Base-by-base conservation (phyloP, 2,888 invertebrate species). In the Marasmarcha lunaedactyla region DNA sequence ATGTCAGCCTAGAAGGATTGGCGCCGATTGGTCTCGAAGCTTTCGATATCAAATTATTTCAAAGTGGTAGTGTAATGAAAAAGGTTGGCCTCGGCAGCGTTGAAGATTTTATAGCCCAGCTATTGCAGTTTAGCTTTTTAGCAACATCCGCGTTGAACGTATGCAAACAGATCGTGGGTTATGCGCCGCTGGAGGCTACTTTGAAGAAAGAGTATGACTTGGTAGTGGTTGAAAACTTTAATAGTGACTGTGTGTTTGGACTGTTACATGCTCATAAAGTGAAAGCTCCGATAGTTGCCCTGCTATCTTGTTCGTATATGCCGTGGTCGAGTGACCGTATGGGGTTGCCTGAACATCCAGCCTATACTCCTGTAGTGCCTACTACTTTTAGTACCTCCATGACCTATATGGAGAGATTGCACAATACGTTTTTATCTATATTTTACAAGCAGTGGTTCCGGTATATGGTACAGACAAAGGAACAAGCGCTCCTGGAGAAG, bases 221-320 rank as follows among this genome's bases (percentile, higher is more conserved):
- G 9, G 62, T 89, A 7, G 57, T 90, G 5, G 74, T 86, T 14
- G 89, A 89, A 57, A 78, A 85, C 45, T 90, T 90, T 47, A 87
- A 85, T 47, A 85, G 87, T 25, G 89, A 90, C 49, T 90, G 90
- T 42, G 85, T 88, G 63, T 59, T 89, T 36, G 89, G 87, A 0
- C 62, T 90, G 38, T 78, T 84, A 0, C 78, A 89, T 56, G 55
- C 85, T 15, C 73, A 89, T 47, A 67, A 65, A 1, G 48, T 70
- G 41, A 71, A 83, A 38, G 81, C 85, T 4, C 89, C 90, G 0
- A 67, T 86, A 1, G 66, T 90, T 6, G 85, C 83, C 0, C 46
- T 87, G 15, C 77, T 86, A 37, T 87, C 87, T 4, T 86, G 87
- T 37, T 65, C 74, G 0, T 51, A 87, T 36, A 83, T 89, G 78